Percentiles rank a stretch among this genome's conserved stretches.
phyloP scores from a whole-genome alignment of 2,797 vertebrate genomes.

The Coranthus polyacanthus region DNA sequence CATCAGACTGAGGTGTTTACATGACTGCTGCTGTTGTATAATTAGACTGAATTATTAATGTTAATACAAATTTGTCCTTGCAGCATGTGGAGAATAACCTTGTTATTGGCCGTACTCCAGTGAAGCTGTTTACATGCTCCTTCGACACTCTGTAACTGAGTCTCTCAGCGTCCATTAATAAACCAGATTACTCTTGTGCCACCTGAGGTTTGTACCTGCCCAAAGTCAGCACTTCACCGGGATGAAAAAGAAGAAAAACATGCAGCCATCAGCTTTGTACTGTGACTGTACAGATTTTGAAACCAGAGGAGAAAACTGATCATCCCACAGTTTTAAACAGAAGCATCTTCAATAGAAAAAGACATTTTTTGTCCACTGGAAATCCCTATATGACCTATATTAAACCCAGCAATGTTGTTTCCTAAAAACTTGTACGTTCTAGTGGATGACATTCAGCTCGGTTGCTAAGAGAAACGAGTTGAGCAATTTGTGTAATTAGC shows the following conservation, averaged over 20 bases:
- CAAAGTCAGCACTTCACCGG: not conserved
- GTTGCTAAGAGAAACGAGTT: too few relatives aligned
- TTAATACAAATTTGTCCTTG: constrained; percentile 22
- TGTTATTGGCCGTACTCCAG: constrained; percentile 36
- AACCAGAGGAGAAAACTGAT: not conserved
- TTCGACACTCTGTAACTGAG: constrained; percentile 35
- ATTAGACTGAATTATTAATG: constrained; percentile 18
- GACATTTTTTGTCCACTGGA: too few relatives aligned
- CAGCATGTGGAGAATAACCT: constrained; percentile 38
- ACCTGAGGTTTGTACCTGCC: constrained; percentile 34
- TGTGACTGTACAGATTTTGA: not conserved
- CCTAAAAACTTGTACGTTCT: too few relatives aligned
- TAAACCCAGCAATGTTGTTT: too few relatives aligned
- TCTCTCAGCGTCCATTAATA: constrained; percentile 61
- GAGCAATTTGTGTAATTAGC: too few relatives aligned
- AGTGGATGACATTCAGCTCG: too few relatives aligned
- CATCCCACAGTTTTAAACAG: not conserved
- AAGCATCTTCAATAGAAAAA: too few relatives aligned
- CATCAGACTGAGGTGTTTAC: constrained; percentile 7
- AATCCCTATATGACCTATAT: too few relatives aligned
- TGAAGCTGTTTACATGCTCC: constrained; percentile 60
- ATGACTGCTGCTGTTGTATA: not conserved
- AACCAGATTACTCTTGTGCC: constrained; percentile 49
- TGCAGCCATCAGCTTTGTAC: not conserved
- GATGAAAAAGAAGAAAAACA: not conserved